Conservation (phyloP, 2,113 vertebrate genomes). For the Camelus bactrianus region DNA sequence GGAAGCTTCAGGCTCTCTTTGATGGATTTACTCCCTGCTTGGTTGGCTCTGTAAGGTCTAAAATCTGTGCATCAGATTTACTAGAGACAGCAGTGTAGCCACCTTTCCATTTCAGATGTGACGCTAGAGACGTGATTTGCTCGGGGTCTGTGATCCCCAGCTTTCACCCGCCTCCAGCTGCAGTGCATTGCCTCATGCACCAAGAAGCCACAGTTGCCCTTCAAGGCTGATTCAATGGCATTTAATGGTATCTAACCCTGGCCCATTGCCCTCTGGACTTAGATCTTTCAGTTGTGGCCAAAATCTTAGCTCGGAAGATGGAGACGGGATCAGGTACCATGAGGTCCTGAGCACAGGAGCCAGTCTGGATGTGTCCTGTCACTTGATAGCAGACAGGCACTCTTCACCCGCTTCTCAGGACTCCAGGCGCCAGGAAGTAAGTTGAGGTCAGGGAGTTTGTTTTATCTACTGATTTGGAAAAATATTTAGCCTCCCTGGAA, state of each 20-base stretch:
- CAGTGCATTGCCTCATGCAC: slow-evolving; percentile 70
- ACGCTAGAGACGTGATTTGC: neutral
- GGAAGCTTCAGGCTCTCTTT: slow-evolving; percentile 14
- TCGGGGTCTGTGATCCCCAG: neutral
- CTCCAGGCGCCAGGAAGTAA: slow-evolving; percentile 81
- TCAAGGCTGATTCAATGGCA: slow-evolving; percentile 72
- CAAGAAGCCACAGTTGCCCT: slow-evolving; percentile 76
- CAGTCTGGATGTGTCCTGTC: slow-evolving; percentile 78
- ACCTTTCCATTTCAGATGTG: slow-evolving; percentile 61
- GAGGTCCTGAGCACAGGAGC: slow-evolving; percentile 66
- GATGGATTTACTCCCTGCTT: slow-evolving; percentile 29
- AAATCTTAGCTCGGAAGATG: slow-evolving; percentile 69
- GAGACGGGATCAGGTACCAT: slow-evolving; percentile 79
- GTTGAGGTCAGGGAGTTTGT: slow-evolving; percentile 84
- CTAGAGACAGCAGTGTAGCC: neutral
- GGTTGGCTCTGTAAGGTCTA: neutral
- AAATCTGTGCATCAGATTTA: neutral
- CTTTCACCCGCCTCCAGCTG: neutral
- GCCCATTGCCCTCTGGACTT: slow-evolving; percentile 78
- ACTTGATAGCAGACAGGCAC: slow-evolving; percentile 83
- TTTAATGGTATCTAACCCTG: slow-evolving; percentile 71
- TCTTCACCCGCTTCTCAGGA: slow-evolving; percentile 75
- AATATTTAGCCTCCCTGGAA: slow-evolving; percentile 82
- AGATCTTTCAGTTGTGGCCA: slow-evolving; percentile 68
- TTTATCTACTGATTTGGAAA: slow-evolving; percentile 85